Base-by-base conservation (phyloP, 1,140 invertebrate species). In the Cyrtorhinus lividipennis region DNA sequence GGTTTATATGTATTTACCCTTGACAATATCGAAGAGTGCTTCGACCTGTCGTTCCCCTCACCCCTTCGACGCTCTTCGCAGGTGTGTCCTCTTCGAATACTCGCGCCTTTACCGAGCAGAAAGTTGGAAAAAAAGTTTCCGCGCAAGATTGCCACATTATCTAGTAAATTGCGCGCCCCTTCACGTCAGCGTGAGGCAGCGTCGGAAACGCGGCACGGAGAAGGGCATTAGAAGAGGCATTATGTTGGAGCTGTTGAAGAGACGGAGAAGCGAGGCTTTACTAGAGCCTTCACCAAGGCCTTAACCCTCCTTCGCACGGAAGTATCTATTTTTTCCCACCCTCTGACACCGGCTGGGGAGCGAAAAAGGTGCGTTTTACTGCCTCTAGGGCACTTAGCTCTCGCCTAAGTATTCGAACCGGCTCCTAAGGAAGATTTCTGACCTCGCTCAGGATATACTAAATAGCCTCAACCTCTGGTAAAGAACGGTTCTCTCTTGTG, bases 181-280 rank as follows among this genome's bases (percentile, higher is more conserved):
- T 56, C 48, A 18, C 48, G 8, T 58, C 56, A 12, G 22, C 12
- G 10, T 8, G 24, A 57, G 56, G n/a, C n/a, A 24, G 56, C 20
- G n/a, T 24, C 56, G n/a, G 18, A 23, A 30, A 30, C 24, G 25
- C 23, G 56, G 20, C 5, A 25, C 24, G 3, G 27, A 12, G 5
- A 15, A 30, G 38, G n/a, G 58, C 58, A 59, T 26, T 30, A 59
- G 58, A 30, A 59, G 26, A 59, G 58, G 25, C 58, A 59, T 59
- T 59, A 59, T n/a, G 58, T 30, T n/a, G 8, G 15, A 26, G 38
- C 13, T 15, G 58, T 30, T 15, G 27, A 12, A 3, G 58, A n/a
- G 27, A 26, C 10, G 58, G n/a, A 27, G 58, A n/a, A 20, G 22
- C 56, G 15, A 18, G 13, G 20, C 56, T 57, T 24, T 57, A 23